A percentile compares a stretch with the other conserved stretches of the same genome.
These are phyloP conservation scores for Candidula unifasciata DNA, from an alignment of 2,888 invertebrate species.

Conservation along the genomic window DNA sequence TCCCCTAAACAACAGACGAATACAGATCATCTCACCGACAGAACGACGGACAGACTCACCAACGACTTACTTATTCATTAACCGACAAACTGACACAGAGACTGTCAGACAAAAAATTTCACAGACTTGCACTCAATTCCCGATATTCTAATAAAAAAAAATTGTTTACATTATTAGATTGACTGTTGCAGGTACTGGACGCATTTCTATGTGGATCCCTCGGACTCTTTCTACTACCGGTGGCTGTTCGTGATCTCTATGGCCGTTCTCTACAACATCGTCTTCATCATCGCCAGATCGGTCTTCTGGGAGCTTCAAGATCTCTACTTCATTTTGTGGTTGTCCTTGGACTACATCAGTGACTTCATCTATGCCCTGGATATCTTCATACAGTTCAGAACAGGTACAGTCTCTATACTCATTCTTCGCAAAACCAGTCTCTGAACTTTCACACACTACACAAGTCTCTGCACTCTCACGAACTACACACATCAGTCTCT, in stretches of 20 bases:
- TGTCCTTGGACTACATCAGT: constrained; percentile 89
- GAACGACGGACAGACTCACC: too few relatives aligned
- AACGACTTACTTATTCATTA: too few relatives aligned
- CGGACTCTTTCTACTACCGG: constrained; percentile 89
- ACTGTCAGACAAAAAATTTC: too few relatives aligned
- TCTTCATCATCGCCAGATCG: constrained; percentile 92
- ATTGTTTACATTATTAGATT: not conserved
- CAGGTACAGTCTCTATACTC: constrained; percentile 83
- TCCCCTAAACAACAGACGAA: too few relatives aligned
- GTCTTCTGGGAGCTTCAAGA: constrained; percentile 95
- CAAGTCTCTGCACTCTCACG: too few relatives aligned
- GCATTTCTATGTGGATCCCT: constrained; percentile 84
- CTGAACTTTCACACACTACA: too few relatives aligned
- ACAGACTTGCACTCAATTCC: too few relatives aligned
- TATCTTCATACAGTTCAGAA: constrained; percentile 90
- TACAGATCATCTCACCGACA: too few relatives aligned
- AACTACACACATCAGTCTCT: too few relatives aligned
- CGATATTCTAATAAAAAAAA: too few relatives aligned
- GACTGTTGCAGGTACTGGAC: constrained; percentile 70
- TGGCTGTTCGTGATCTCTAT: constrained; percentile 92
- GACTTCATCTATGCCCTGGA: constrained; percentile 92
- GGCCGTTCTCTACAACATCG: constrained; percentile 93
- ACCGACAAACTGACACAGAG: too few relatives aligned
- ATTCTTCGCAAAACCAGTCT: too few relatives aligned
- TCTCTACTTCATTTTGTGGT: constrained; percentile 84